Evolutionary conservation across 1,140 invertebrate species (phyloP), one percentile per base, ranked within the genome.

Genomic region (Dufourea novaeangliae): DNA sequence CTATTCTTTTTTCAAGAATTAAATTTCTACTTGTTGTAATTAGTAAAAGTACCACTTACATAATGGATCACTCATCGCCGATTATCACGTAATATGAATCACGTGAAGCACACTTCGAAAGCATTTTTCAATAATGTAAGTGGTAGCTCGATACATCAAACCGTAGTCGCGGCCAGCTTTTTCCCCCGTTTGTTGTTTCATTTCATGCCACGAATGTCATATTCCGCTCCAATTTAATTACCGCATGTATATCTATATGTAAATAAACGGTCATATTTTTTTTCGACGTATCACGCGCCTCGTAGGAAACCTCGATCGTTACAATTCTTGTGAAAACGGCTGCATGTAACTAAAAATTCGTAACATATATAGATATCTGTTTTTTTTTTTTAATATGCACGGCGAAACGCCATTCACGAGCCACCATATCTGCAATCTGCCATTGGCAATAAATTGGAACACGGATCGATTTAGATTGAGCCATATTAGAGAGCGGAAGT

Each of bases 381-480:
- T 12, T 34, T 46, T 46, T 22, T 27, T 68, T 37, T 37, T 37
- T 46, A 27, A 39, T 61, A 37, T 32, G 7, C 54, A 37, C 3
- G n/a, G 52, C 14, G 17, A n/a, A 27, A 39, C 22, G 72, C 37
- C 54, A 50, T 59, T 69, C 64, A 14, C 39, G 54, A 34, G 22
- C 29, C n/a, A n/a, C n/a, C 72, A 39, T n/a, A 54, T 22, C 46
- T 17, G 73, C 66, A 39, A 59, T 46, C 22, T 44, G 39, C 32
- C 64, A 50, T 17, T 39, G 7, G 34, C 22, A 54, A 57, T 50
- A 61, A 46, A 75, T 75, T 59, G 52, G 52, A 75, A 67, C 44
- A 11, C 39, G 39, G 52, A 56, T 75, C 64, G 64, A 68, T 68
- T 75, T 59, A 57, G 39, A 75, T 75, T 59, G 64, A 76, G 68